Percentiles rank a stretch among this genome's conserved stretches.
These are phyloP conservation scores for Tetropium fuscum DNA, from an alignment of 2,888 invertebrate species.

Conservation along the genomic window DNA sequence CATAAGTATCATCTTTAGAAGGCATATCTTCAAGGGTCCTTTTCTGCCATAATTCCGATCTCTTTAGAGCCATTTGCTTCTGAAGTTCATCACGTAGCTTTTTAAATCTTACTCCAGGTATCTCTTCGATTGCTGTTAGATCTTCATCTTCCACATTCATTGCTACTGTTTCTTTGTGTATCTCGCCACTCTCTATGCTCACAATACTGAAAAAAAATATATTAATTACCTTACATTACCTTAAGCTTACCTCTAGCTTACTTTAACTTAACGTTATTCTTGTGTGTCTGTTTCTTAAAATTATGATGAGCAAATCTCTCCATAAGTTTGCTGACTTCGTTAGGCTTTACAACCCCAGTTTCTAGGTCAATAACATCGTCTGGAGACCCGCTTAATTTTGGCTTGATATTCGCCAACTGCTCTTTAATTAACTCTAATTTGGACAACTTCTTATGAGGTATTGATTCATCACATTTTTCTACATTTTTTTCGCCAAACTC, in stretches of 20 bases:
- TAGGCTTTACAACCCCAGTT: conserved; percentile 64
- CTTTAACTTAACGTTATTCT: conserved; percentile 71
- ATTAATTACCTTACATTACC: background rate
- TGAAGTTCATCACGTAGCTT: conserved; percentile 79
- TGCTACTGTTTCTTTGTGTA: conserved; percentile 64
- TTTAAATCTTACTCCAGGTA: conserved; percentile 79
- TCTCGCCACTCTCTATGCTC: conserved; percentile 64
- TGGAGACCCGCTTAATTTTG: conserved; percentile 69
- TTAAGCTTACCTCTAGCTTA: conserved; percentile 55
- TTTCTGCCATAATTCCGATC: conserved; percentile 78
- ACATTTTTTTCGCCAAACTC: conserved; percentile 23
- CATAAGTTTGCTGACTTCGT: conserved; percentile 76
- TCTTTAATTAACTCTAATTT: conserved; percentile 58
- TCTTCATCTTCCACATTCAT: conserved; percentile 58
- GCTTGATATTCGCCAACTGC: conserved; percentile 60
- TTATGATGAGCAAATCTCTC: conserved; percentile 79
- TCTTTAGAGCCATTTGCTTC: conserved; percentile 76
- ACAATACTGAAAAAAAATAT: conserved; percentile 55
- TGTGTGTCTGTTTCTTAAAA: conserved; percentile 68
- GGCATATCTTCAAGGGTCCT: conserved; percentile 57
- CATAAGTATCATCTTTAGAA: conserved; percentile 27
- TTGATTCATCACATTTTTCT: conserved; percentile 14
- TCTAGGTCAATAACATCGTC: conserved; percentile 74
- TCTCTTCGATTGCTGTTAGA: conserved; percentile 63
- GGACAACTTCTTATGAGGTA: conserved; percentile 42